phyloP scores from a whole-genome alignment of 2,888 invertebrate genomes.

The Parnassius apollo region DNA sequence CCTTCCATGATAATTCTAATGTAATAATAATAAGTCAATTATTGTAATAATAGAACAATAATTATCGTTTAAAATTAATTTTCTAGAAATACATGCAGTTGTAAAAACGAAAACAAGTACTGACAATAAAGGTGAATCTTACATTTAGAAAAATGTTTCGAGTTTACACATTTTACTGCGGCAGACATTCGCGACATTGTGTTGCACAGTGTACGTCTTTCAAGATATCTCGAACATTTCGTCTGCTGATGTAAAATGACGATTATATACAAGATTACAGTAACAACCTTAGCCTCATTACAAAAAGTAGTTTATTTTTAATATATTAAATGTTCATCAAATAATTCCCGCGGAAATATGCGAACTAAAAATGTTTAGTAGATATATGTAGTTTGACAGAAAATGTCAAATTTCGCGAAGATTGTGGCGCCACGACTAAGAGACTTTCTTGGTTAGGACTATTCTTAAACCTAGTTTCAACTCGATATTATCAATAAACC shows the following conservation, averaged over 20 bases:
- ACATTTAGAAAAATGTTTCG: constrained; percentile 54
- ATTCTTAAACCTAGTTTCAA: too few relatives aligned
- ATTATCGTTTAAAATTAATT: constrained; percentile 67
- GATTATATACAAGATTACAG: constrained; percentile 53
- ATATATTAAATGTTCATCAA: too few relatives aligned
- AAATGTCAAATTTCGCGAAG: too few relatives aligned
- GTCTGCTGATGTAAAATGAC: constrained; percentile 42
- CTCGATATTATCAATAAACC: too few relatives aligned
- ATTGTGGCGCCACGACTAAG: too few relatives aligned
- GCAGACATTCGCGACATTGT: constrained; percentile 35
- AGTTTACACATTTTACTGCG: constrained; percentile 39
- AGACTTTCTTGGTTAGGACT: too few relatives aligned
- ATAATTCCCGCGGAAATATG: too few relatives aligned
- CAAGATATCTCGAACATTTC: constrained; percentile 5
- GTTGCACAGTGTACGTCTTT: constrained; percentile 1
- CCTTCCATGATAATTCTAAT: constrained; percentile 69
- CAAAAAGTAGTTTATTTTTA: too few relatives aligned
- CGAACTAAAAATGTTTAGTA: too few relatives aligned
- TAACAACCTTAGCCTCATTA: constrained; percentile 41
- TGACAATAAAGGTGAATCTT: constrained; percentile 72
- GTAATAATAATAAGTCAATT: constrained; percentile 68
- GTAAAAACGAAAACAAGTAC: constrained; percentile 68
- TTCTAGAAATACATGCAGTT: constrained; percentile 73
- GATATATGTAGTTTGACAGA: too few relatives aligned
- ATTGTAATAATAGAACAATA: constrained; percentile 74